Conservation (phyloP, 2,113 vertebrate genomes). For the Aramus guarauna region DNA sequence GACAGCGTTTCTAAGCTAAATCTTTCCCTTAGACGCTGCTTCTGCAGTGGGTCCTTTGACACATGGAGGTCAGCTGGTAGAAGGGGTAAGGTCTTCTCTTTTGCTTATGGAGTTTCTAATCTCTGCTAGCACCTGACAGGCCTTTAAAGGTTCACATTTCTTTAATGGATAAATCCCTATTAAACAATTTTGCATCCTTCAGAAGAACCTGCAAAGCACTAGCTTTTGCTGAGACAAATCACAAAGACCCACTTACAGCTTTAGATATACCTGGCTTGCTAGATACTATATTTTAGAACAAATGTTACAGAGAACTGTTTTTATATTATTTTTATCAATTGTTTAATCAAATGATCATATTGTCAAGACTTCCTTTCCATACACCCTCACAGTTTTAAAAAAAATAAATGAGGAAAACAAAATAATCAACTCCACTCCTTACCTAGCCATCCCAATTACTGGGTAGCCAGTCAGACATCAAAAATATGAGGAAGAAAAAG, state of each 20-base stretch:
- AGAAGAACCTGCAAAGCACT: not conserved
- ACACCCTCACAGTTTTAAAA: not conserved
- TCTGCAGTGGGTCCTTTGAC: not conserved
- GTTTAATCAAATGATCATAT: not conserved
- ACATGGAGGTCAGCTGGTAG: not conserved
- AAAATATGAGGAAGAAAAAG: not conserved
- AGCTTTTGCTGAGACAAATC: not conserved
- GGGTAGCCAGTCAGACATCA: not conserved
- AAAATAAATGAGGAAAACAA: not conserved
- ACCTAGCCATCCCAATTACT: not conserved
- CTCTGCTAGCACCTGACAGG: not conserved
- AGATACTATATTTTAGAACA: not conserved
- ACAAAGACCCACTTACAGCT: not conserved
- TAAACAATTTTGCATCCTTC: not conserved
- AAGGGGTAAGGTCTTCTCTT: not conserved
- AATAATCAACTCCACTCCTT: not conserved
- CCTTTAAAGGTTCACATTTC: not conserved
- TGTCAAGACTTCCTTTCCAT: not conserved
- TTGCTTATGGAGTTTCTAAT: not conserved
- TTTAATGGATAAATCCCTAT: not conserved
- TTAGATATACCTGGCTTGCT: not conserved
- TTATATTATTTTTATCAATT: not conserved
- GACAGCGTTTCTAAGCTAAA: not conserved
- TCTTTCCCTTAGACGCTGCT: not conserved
- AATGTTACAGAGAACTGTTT: not conserved